Evolutionary conservation across 2,888 invertebrate species (phyloP).

Genomic region (Teleiodes luculella): DNA sequence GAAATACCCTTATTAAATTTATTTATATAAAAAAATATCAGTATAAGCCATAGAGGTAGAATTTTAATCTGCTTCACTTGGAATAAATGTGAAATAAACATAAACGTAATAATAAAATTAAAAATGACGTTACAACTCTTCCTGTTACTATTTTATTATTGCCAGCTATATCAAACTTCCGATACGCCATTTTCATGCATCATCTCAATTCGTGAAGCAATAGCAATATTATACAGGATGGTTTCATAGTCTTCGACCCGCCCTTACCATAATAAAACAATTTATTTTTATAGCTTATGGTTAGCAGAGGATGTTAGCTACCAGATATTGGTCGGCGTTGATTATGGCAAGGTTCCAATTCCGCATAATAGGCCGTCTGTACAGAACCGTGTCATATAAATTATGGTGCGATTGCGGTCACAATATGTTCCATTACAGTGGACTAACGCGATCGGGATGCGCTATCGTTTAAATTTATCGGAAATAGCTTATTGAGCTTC

Average conservation of each 20-base stretch:
- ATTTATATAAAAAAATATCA: too few species aligned
- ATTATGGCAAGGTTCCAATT: conserved; percentile 64
- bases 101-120: too few species aligned
- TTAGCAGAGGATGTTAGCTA: conserved; percentile 12
- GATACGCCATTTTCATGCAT: conserved; percentile 5
- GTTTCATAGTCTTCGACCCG: conserved; percentile 9
- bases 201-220: conserved; percentile 7
- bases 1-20: too few species aligned
- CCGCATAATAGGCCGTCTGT: conserved; percentile 42
- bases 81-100: too few species aligned
- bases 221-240: conserved; percentile 7
- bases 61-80: too few species aligned
- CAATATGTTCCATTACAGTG: conserved; percentile 57
- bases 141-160: too few species aligned
- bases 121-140: too few species aligned
- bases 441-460: conserved; percentile 39
- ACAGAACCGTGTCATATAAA: conserved; percentile 53
- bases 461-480: conserved; percentile 21
- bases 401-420: conserved; percentile 45
- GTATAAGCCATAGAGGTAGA: too few species aligned
- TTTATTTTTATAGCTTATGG: conserved; percentile 17
- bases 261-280: conserved; percentile 21
- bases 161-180: too few species aligned
- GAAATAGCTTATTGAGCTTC: conserved; percentile 3
- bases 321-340: conserved; percentile 33